Percentiles rank a stretch among this genome's conserved stretches.
phyloP scores from a whole-genome alignment of 2,113 vertebrate genomes.

The Mirza zaza region DNA sequence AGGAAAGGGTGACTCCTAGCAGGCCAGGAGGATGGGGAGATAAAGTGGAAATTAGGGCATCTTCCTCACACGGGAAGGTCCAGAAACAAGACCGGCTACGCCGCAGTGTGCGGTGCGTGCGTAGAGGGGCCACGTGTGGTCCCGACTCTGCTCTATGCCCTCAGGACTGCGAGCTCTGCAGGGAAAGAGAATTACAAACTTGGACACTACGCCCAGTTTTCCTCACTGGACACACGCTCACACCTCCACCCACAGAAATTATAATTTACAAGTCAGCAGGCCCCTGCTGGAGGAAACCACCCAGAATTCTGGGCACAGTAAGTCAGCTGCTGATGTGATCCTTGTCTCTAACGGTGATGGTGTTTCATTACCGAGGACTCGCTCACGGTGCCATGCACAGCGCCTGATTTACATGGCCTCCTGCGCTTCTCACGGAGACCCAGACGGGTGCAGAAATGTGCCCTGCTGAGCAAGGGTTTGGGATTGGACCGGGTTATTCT shows the following conservation, averaged over 20 bases:
- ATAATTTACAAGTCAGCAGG: neutral
- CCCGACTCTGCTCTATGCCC: neutral
- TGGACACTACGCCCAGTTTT: rapidly evolving
- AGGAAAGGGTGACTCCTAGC: neutral
- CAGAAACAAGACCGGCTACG: rapidly evolving
- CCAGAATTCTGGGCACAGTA: rapidly evolving
- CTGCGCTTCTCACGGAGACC: rapidly evolving
- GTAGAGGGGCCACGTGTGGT: rapidly evolving
- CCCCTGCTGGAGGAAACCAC: rapidly evolving
- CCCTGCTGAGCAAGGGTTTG: neutral
- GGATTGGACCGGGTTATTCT: rapidly evolving
- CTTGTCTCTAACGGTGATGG: rapidly evolving
- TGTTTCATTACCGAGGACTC: neutral
- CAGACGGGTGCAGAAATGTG: rapidly evolving
- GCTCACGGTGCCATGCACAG: rapidly evolving
- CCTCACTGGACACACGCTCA: neutral
- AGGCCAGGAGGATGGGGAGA: neutral
- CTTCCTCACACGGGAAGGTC: neutral
- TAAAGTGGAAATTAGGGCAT: no score
- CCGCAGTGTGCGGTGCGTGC: rapidly evolving
- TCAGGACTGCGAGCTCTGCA: no score
- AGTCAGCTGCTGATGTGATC: neutral
- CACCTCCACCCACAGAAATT: neutral
- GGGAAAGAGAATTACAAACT: neutral
- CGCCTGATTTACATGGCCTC: no score